These are phyloP conservation scores for Contarinia nasturtii DNA, from an alignment of 1,140 invertebrate species.

Conservation along the genomic window DNA sequence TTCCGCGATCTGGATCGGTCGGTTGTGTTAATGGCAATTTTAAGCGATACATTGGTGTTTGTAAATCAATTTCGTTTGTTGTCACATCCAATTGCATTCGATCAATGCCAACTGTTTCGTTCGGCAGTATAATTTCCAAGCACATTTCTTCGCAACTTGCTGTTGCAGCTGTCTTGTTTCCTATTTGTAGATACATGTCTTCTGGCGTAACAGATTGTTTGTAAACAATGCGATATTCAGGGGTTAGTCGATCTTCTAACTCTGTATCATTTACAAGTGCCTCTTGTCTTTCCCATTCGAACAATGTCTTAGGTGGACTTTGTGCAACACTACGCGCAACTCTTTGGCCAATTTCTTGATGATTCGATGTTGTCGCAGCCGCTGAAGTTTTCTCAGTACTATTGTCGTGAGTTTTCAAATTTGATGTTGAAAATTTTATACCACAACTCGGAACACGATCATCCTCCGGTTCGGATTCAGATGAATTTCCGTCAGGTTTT, in stretches of 20 bases:
- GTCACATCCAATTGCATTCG: constrained; percentile 47
- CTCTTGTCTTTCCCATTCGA: constrained; percentile 30
- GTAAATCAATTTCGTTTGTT: constrained; percentile 40
- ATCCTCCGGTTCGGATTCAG: not conserved
- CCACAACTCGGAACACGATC: too few relatives aligned
- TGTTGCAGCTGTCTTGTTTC: constrained; percentile 58
- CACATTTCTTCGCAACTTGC: constrained; percentile 74
- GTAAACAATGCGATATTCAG: constrained; percentile 64
- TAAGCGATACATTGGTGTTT: constrained; percentile 41
- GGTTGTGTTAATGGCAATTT: constrained; percentile 56
- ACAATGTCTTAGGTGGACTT: constrained; percentile 24
- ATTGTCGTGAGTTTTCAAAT: not conserved
- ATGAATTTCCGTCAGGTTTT: constrained; percentile 1
- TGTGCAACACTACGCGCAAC: constrained; percentile 2
- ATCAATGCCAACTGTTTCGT: constrained; percentile 42
- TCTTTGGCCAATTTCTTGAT: too few relatives aligned
- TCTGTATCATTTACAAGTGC: constrained; percentile 24
- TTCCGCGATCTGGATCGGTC: constrained; percentile 56
- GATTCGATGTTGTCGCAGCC: too few relatives aligned
- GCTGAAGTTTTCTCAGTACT: too few relatives aligned
- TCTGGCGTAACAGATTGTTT: constrained; percentile 67
- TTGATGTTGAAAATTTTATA: too few relatives aligned
- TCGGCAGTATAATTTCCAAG: constrained; percentile 49
- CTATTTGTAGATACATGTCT: constrained; percentile 67
- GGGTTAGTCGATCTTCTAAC: constrained; percentile 42